These are phyloP conservation scores for Nothura maculosa DNA, from an alignment of 2,797 vertebrate genomes.

Conservation along the genomic window DNA sequence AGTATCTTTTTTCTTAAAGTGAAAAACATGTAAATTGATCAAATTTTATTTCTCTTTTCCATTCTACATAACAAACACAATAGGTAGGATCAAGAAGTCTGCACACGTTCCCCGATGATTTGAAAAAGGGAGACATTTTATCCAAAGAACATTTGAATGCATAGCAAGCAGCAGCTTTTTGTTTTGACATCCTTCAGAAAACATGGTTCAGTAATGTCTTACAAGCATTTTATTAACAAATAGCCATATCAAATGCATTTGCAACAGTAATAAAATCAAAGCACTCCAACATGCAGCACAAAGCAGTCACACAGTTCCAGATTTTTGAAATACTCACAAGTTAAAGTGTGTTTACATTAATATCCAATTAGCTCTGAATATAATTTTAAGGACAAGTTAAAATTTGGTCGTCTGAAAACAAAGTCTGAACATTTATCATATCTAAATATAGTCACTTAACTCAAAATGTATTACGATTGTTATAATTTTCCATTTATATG, in stretches of 20 bases:
- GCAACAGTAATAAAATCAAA: slow-evolving; percentile 47
- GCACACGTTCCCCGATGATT: neutral
- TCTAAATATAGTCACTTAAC: neutral
- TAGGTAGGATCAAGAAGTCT: neutral
- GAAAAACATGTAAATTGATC: neutral
- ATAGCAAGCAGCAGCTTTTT: slow-evolving; percentile 25
- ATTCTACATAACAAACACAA: neutral
- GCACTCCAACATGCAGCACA: neutral
- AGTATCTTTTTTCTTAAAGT: neutral
- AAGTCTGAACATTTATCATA: slow-evolving; percentile 8
- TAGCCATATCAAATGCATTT: slow-evolving; percentile 18
- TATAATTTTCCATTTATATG: slow-evolving; percentile 48
- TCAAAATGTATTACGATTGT: slow-evolving; percentile 10
- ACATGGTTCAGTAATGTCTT: slow-evolving; percentile 2
- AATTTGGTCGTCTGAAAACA: neutral
- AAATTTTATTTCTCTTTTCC: neutral
- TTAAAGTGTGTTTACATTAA: slow-evolving; percentile 23
- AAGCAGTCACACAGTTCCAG: neutral
- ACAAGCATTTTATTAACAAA: slow-evolving; percentile 54
- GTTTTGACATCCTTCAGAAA: neutral
- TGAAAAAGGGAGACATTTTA: slow-evolving; percentile 6
- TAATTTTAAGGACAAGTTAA: slow-evolving; percentile 13
- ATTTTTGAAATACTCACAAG: slow-evolving; percentile 2
- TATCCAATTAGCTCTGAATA: slow-evolving; percentile 41
- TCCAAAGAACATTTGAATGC: slow-evolving; percentile 17